Evolutionary conservation across 2,888 invertebrate genomes (phyloP), one percentile per base, ranked within the genome.

Genomic region (Thereva nobilitata): DNA sequence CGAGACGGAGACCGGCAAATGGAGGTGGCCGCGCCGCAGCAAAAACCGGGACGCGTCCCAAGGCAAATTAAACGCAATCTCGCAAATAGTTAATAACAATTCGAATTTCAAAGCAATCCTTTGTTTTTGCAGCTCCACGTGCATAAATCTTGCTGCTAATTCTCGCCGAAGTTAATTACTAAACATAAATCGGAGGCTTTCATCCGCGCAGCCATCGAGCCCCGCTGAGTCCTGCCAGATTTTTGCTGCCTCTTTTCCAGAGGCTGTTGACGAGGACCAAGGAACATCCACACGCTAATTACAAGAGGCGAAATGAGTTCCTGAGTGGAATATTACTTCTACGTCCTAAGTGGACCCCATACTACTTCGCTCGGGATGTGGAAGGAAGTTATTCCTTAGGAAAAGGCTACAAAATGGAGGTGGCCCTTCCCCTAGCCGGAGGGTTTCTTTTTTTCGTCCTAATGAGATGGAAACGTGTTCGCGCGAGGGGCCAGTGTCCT

Each of bases 391-490:
- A 12, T 1, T 40, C 42, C 38, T 41, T 10, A 23, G 23, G 23
- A 2, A 23, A 23, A 41, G 41, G 41, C n/a, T 23, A 49, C 54
- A 64, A 64, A 55, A 64, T 64, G 64, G 64, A 47, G 40, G 45
- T 40, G 37, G n/a, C 47, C 45, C 44, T 40, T 55, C 54, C 45
- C 38, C 12, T 49, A 49, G 10, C 56, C 56, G 37, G 41, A 56
- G 56, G 65, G 65, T 55, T 50, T 65, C 55, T 65, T 23, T 23
- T 65, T 56, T 56, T 40, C 40, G 47, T 42, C 52, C 65, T 65
- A 65, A 65, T 65, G 65, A 65, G 65, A 65, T 65, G 65, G 23
- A 65, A 56, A 65, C 56, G 56, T 56, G 65, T 64, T 54, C 54
- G 45, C 54, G 54, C 38, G 10, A 40, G n/a, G 50, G 5, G 8